Evolutionary conservation across 2,888 invertebrate genomes (phyloP), one percentile per base, ranked within the genome.

Genomic region (Callyntrura sp.): DNA sequence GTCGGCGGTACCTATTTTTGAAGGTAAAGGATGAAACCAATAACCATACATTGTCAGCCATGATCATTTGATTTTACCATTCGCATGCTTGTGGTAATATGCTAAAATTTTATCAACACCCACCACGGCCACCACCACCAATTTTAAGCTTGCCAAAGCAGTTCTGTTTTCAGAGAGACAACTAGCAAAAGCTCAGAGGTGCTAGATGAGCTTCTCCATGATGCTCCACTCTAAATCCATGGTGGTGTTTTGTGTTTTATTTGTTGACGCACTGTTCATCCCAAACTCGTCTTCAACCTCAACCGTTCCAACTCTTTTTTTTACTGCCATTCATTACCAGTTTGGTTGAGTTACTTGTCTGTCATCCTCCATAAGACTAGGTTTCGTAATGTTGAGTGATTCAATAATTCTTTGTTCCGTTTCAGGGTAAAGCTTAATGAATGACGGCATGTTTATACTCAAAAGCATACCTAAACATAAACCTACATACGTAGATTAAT

Each of bases 1-100:
- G n/a, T n/a, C 23, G 1, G 23, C 0, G 6, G 14, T 65, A 11
- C 12, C 14, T 17, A 1, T 70, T 43, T 60, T 11, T 70, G 43
- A 70, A 17, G 70, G 17, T n/a, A 43, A 70, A 70, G 70, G 70
- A 70, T 70, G 70, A 70, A 20, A 43, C 8, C 43, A 70, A 28
- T 68, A 43, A 70, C 70, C 70, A 43, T 43, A 20, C 70, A 17
- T 20, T 68, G 65, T 62, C 70, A 70, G 43, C 12, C 17, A 70
- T 43, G 11, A n/a, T n/a, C n/a, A n/a, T n/a, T n/a, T 14, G n/a
- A n/a, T n/a, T n/a, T n/a, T n/a, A 35, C 43, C 23, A 62, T 70
- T 43, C 17, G 11, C 43, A 70, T 70, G 70, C 20, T 70, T 17
- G 43, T 17, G 8, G 68, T 14, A 35, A 35, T 68, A 25, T 62